Evolutionary conservation across 2,113 vertebrate species (phyloP), one percentile per base, ranked within the genome.

Genomic region (Dipodomys spectabilis): DNA sequence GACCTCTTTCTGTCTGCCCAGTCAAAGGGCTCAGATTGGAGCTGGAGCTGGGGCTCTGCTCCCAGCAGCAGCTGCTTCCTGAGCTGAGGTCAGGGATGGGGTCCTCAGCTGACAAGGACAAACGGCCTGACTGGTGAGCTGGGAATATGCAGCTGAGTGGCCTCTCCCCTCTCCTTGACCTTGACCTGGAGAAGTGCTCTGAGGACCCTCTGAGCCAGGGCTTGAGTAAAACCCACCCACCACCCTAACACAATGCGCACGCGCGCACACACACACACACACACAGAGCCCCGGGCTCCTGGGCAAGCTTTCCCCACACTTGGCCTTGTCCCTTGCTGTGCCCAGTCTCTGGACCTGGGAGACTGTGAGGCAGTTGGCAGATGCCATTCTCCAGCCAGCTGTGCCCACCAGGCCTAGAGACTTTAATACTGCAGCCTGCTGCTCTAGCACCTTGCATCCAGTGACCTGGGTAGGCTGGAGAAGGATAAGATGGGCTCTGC

Each of bases 281-380:
- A 68, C 3, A 9, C 72, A 28, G 32, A 25, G 82, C 98, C 93
- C 97, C 98, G 98, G 32, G 98, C 97, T 67, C 98, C 98, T 30
- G 98, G 98, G 92, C 98, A 98, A 94, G 98, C 98, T 23, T 90
- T 97, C 67, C 98, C 98, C 0, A 99, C 96, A 68, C 98, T 98
- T n/a, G 98, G 99, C 78, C 98, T 97, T 44, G 57, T 20, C 35
- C 77, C 49, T 10, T 7, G 62, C 23, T 53, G 4, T 7, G 16
- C 62, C 77, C 73, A 45, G 82, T n/a, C 64, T 39, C 25, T 15
- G 9, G 39, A 15, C 53, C 89, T 53, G 22, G 53, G 75, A 83
- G 82, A 74, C 39, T 9, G 35, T 18, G 60, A 72, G 35, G 73
- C 68, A 44, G 27, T 22, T 75, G 65, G 74, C n/a, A n/a, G 71